Conservation (phyloP, 2,888 invertebrate genomes). For the Macrophya annulata region DNA sequence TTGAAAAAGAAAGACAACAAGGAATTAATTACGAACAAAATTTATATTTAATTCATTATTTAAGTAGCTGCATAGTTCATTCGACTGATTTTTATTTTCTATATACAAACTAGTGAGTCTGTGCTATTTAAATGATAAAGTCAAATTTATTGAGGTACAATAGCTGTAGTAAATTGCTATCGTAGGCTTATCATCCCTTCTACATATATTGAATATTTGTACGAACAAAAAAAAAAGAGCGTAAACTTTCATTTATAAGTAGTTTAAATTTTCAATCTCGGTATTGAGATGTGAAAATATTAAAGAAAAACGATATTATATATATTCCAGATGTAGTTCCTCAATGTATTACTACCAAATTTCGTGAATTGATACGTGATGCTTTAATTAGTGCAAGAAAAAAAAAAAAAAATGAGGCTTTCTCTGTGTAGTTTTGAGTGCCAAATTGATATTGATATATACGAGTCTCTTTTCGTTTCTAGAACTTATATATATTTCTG, state of each 20-base stretch:
- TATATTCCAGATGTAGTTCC: conserved; percentile 44
- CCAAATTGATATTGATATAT: conserved; percentile 54
- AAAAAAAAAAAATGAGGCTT: conserved; percentile 45
- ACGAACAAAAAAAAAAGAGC: conserved; percentile 1
- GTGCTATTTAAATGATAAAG: conserved; percentile 7
- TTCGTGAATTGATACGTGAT: conserved; percentile 44
- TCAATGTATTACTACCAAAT: conserved; percentile 49
- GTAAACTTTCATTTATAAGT: conserved; percentile 1
- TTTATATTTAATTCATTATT: conserved; percentile 32
- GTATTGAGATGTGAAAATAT: neutral
- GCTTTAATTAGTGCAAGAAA: conserved; percentile 51
- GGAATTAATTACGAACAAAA: conserved; percentile 17
- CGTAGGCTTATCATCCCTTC: neutral
- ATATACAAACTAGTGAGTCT: conserved; percentile 28
- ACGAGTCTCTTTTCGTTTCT: conserved; percentile 34
- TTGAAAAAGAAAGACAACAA: neutral
- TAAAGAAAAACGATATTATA: conserved; percentile 22
- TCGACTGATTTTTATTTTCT: conserved; percentile 17
- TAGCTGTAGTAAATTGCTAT: conserved; percentile 23
- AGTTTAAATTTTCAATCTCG: conserved; percentile 30
- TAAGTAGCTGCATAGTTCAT: conserved; percentile 27
- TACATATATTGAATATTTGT: neutral
- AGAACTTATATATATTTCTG: conserved; percentile 21
- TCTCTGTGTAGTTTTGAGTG: conserved; percentile 53
- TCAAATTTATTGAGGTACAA: conserved; percentile 20